Percentiles rank a stretch among this genome's conserved stretches.
Conservation (phyloP, 1,140 invertebrate genomes). For the Drosophila pallidifrons region DNA sequence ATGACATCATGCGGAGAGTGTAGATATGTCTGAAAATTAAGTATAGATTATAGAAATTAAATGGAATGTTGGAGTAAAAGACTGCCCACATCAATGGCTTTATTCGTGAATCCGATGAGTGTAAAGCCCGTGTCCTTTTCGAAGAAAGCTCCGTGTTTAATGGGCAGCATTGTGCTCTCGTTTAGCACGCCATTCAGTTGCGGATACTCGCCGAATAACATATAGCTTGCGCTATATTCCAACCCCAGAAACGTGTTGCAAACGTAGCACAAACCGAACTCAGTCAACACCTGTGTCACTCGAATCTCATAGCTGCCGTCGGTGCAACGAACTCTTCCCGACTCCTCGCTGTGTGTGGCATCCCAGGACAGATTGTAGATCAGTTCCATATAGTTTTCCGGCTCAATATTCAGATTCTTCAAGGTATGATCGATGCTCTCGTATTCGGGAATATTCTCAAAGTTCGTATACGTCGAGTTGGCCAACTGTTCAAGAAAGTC, state of each 20-base stretch:
- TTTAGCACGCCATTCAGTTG: slow-evolving; percentile 42
- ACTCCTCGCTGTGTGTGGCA: slow-evolving; percentile 46
- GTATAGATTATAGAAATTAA: neutral
- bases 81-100: slow-evolving; percentile 54
- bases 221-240: slow-evolving; percentile 63
- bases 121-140: slow-evolving; percentile 61
- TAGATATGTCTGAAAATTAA: slow-evolving; percentile 84
- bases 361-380: slow-evolving; percentile 79
- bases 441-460: slow-evolving; percentile 70
- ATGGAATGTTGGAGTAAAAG: neutral
- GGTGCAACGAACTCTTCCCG: slow-evolving; percentile 46
- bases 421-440: slow-evolving; percentile 56
- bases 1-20: slow-evolving; percentile 87
- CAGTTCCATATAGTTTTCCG: slow-evolving; percentile 72
- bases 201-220: slow-evolving; percentile 67
- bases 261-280: slow-evolving; percentile 79
- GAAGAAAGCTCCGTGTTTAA: slow-evolving; percentile 60
- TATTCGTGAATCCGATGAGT: slow-evolving; percentile 43
- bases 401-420: slow-evolving; percentile 45
- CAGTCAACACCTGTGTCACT: slow-evolving; percentile 73
- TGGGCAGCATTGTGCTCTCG: slow-evolving; percentile 13
- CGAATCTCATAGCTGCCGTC: slow-evolving; percentile 61
- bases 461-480: slow-evolving; percentile 79
- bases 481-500: slow-evolving; percentile 77
- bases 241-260: slow-evolving; percentile 61